Base-by-base conservation (phyloP, 1,140 invertebrate species). In the Drosophila melanica region DNA sequence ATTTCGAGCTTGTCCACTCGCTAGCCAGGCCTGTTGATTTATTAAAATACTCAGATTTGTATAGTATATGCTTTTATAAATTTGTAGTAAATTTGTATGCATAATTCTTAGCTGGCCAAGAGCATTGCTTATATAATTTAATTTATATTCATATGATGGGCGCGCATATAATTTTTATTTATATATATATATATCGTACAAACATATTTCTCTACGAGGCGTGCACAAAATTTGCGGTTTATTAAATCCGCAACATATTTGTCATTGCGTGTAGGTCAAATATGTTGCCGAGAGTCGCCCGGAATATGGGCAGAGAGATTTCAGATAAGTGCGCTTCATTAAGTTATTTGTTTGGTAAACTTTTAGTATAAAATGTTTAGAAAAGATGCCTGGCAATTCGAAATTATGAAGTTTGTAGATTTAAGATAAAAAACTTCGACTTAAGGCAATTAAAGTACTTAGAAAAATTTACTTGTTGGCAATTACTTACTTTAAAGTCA, bases 211-310 rank as follows among this genome's bases (percentile, higher is more conserved):
- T 64, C 9, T 33, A 18, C 10, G 9, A 41, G 20, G 14, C 44
- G 42, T 66, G 35, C 23, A 42, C 35, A 23, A 63, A 51, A 50
- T 27, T 27, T 27, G 6, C 7, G 57, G 57, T 67, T 67, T 59
- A 67, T 59, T 50, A 35, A 59, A 59, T 51, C 7, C 12, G 73
- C 73, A 76, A 72, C 53, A 75, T 71, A 44, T 76, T 76, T 76
- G 73, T 66, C 73, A 72, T 76, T 72, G 68, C 55, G 47, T 65
- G 48, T 59, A 76, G 68, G 73, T 72, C 68, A 76, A 72, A 76
- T 50, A 59, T 76, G 55, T 72, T 54, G 65, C 70, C 45, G 53
- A 63, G 48, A 33, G 5, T 30, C 44, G 12, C 27, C 6, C 9
- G 39, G 39, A 2, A 20, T 33, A 16, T 33, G 11, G 1, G 7